Evolutionary conservation across 2,797 vertebrate genomes (phyloP).

Genomic region (Spatula versicolor): DNA sequence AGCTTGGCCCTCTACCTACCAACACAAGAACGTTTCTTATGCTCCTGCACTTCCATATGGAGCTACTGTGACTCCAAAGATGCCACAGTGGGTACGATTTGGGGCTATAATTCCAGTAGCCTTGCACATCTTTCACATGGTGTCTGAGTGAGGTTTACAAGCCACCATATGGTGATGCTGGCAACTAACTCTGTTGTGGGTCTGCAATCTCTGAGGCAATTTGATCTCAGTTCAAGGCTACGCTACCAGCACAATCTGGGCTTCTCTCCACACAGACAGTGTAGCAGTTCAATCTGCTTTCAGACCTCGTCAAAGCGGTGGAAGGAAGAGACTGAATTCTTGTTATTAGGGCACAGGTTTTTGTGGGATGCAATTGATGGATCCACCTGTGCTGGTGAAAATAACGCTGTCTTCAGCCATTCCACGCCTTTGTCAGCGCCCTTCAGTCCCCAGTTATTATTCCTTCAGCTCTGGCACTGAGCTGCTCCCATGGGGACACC

Average conservation of each 20-base stretch:
- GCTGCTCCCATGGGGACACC: background rate
- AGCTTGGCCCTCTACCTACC: background rate
- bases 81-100: background rate
- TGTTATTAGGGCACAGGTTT: background rate
- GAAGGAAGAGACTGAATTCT: background rate
- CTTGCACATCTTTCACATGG: background rate
- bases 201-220: background rate
- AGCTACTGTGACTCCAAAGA: background rate
- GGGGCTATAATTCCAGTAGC: background rate
- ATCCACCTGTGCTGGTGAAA: background rate
- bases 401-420: background rate
- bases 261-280: background rate
- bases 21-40: background rate
- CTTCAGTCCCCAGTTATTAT: background rate
- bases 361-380: background rate
- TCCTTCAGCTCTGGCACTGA: constrained; percentile 3
- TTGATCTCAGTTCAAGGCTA: background rate
- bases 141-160: background rate
- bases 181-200: background rate
- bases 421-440: background rate
- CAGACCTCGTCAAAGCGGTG: background rate
- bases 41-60: background rate
- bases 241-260: background rate
- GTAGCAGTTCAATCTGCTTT: background rate
- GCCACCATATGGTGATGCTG: background rate